phyloP scores from a whole-genome alignment of 2,113 vertebrate species.

The Rana temporaria region DNA sequence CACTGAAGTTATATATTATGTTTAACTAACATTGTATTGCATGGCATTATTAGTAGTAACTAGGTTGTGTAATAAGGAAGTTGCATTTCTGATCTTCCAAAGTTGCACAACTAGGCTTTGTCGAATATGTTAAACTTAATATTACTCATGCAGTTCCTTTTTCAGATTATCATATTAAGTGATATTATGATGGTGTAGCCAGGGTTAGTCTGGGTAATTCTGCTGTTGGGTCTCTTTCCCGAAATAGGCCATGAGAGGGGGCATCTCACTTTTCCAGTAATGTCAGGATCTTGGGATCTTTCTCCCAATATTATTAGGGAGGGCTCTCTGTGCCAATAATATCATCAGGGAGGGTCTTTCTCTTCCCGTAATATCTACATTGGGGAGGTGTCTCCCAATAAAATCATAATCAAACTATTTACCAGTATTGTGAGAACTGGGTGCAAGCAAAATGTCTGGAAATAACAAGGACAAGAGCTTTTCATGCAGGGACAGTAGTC shows the following conservation, averaged over 20 bases:
- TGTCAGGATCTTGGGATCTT: constrained; percentile 14
- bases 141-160: too few species aligned
- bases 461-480: too few species aligned
- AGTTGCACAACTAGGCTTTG: too few species aligned
- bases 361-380: constrained; percentile 32
- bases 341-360: background rate
- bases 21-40: too few species aligned
- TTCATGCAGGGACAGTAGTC: too few species aligned
- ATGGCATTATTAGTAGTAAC: too few species aligned
- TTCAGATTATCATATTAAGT: background rate
- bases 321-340: constrained; percentile 17
- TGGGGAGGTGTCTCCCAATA: constrained; percentile 21
- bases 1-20: too few species aligned
- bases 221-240: constrained; percentile 12
- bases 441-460: too few species aligned
- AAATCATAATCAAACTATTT: background rate
- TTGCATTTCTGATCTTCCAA: too few species aligned
- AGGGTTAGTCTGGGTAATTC: background rate
- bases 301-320: constrained; percentile 21
- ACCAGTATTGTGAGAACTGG: too few species aligned
- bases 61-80: too few species aligned
- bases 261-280: constrained; percentile 36
- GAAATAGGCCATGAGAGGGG: constrained; percentile 19
- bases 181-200: background rate
- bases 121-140: too few species aligned